Conservation (phyloP, 2,113 vertebrate genomes). For the Brachyhypopomus occidentalis region DNA sequence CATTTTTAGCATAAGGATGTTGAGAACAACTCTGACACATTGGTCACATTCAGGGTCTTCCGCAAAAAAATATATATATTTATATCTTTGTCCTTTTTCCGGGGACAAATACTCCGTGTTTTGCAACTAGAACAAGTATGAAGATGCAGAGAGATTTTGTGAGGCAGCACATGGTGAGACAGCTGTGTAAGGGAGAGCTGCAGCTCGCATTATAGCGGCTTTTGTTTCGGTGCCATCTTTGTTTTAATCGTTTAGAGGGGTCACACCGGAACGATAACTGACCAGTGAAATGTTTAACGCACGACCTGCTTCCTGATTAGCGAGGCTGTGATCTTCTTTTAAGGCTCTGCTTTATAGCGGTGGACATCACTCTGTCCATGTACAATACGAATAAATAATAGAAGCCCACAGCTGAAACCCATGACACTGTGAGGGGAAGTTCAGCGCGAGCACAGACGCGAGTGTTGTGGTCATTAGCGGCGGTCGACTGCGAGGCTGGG, state of each 20-base stretch:
- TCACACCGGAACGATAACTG: not conserved
- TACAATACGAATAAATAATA: no score
- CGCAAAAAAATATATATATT: constrained; percentile 31
- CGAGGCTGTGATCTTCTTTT: constrained; percentile 1
- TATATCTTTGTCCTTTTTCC: constrained; percentile 29
- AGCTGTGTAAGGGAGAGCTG: not conserved
- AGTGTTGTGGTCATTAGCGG: constrained; percentile 34
- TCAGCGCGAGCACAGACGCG: constrained; percentile 39
- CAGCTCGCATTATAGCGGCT: not conserved
- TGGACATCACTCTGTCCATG: not conserved
- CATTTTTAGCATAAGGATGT: constrained; percentile 32
- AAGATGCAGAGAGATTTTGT: not conserved
- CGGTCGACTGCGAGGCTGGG: constrained; percentile 53
- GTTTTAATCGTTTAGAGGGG: not conserved
- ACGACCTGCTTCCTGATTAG: not conserved
- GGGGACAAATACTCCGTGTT: constrained; percentile 8
- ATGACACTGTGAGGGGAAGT: constrained; percentile 17
- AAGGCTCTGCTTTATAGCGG: constrained; percentile 16
- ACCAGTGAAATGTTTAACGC: no score
- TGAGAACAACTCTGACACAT: constrained; percentile 15
- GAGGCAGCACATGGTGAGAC: not conserved
- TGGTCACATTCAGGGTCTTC: not conserved
- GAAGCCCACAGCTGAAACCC: not conserved
- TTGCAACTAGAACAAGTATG: not conserved
- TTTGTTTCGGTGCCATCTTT: not conserved